Evolutionary conservation across 64 coral and sea anemone genomes (phyloP).

Genomic region (Stylophora pistillata): DNA sequence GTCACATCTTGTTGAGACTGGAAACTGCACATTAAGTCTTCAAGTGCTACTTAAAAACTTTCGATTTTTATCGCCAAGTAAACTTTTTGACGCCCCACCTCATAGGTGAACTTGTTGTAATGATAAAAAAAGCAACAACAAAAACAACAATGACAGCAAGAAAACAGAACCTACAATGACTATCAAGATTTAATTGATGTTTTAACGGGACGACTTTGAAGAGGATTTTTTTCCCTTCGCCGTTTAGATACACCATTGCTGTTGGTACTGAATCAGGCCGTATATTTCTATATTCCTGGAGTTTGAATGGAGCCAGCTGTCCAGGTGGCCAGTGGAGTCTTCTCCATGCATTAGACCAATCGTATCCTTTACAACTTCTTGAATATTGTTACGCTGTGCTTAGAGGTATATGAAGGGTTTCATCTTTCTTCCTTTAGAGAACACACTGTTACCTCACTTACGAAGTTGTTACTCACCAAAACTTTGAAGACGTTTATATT

Average conservation of each 20-base stretch:
- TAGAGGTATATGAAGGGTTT: too few relatives aligned
- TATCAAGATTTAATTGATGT: background rate
- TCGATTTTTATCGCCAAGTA: too few relatives aligned
- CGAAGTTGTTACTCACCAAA: background rate
- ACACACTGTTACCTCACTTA: background rate
- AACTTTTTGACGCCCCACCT: too few relatives aligned
- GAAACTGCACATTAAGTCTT: too few relatives aligned
- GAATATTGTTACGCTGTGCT: background rate
- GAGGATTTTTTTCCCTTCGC: background rate
- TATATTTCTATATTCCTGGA: conserved; percentile 76
- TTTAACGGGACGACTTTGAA: background rate
- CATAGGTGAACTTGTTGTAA: too few relatives aligned
- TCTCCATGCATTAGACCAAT: conserved; percentile 24
- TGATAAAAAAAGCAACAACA: too few relatives aligned
- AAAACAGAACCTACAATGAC: too few relatives aligned
- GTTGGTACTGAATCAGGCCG: conserved; percentile 74
- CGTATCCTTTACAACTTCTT: conserved; percentile 27
- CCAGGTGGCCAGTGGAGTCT: background rate
- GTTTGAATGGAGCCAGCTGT: background rate
- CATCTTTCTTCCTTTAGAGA: background rate
- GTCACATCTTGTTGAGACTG: too few relatives aligned
- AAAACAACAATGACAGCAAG: too few relatives aligned
- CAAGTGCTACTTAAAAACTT: too few relatives aligned
- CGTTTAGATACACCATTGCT: conserved; percentile 70
- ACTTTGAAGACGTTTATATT: background rate